Conservation (phyloP, 2,113 vertebrate species). For the Odontophorus gujanensis region DNA sequence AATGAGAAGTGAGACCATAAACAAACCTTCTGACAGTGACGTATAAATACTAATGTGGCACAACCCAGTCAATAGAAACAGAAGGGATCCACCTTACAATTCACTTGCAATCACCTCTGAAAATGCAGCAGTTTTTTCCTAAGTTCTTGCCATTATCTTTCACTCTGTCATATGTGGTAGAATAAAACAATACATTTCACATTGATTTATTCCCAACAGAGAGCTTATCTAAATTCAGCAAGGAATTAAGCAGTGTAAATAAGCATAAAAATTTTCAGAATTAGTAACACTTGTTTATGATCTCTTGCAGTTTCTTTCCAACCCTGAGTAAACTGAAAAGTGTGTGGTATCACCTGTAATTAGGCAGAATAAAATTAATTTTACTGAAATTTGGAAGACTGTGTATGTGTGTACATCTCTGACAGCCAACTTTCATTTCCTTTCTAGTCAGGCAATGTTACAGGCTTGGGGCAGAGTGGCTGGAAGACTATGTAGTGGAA, state of each 20-base stretch:
- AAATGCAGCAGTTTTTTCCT: neutral
- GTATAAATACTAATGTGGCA: neutral
- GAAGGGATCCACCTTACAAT: neutral
- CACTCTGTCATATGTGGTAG: neutral
- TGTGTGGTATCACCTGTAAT: neutral
- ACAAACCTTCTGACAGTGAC: neutral
- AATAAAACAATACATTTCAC: constrained; percentile 22
- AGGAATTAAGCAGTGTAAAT: constrained; percentile 5
- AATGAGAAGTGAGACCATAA: neutral
- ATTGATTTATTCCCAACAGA: neutral
- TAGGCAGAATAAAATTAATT: neutral
- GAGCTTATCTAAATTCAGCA: neutral
- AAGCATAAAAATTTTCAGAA: neutral
- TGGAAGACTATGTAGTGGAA: too few species aligned
- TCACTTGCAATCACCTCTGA: neutral
- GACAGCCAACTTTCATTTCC: neutral
- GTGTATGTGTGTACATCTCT: neutral
- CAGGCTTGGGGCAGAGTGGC: too few species aligned
- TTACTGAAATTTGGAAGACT: neutral
- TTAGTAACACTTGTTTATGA: neutral
- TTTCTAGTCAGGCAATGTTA: neutral
- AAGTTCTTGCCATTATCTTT: neutral
- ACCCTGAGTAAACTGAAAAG: neutral
- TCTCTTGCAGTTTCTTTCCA: neutral
- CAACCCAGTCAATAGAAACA: neutral